A percentile compares a stretch with the other conserved stretches of the same genome.
Conservation (phyloP, 2,888 invertebrate genomes). For the Strigamia crassipes region DNA sequence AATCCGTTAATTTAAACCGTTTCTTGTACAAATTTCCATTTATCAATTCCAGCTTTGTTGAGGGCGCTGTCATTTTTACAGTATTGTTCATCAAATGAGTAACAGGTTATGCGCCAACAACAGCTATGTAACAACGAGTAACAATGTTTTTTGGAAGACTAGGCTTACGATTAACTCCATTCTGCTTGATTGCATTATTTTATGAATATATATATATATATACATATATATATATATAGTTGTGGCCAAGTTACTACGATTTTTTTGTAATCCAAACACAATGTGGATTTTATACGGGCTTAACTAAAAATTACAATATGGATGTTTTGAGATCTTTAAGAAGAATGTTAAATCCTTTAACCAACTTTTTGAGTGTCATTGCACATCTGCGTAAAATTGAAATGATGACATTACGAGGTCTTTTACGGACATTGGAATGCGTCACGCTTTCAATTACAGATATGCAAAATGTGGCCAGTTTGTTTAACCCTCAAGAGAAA, state of each 20-base stretch:
- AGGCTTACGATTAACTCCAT: neutral
- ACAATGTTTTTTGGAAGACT: no score
- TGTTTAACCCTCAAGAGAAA: neutral
- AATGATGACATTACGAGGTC: neutral
- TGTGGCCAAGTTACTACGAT: no score
- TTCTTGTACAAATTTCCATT: neutral
- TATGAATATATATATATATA: no score
- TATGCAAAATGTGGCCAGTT: neutral
- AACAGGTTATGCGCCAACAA: no score
- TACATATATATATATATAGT: no score
- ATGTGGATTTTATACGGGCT: no score
- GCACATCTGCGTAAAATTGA: neutral
- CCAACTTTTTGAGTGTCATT: neutral
- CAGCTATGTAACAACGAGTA: no score
- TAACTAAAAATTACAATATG: neutral
- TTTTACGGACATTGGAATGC: neutral
- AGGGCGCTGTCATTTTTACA: no score
- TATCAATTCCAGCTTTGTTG: no score
- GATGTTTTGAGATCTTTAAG: conserved; percentile 12
- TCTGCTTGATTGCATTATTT: neutral
- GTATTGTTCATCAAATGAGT: no score
- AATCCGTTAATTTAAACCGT: neutral
- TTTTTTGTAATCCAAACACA: no score
- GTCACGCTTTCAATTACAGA: neutral
- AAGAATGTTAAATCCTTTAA: neutral